Evolutionary conservation across 1,140 invertebrate genomes (phyloP), one percentile per base, ranked within the genome.

Genomic region (Procambarus virginalis): DNA sequence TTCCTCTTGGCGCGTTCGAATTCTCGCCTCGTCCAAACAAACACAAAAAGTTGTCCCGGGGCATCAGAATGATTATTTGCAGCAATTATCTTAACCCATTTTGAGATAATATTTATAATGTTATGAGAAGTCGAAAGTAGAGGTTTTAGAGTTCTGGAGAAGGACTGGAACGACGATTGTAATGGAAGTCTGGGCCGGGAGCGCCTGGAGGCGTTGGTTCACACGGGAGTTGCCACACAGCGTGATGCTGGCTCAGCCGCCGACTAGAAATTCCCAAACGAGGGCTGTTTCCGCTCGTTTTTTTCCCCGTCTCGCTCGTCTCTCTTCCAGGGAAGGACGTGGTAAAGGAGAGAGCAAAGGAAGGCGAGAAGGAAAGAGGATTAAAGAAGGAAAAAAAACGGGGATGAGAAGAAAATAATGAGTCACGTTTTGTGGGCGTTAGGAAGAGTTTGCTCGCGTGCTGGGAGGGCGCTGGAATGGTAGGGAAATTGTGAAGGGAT

Each of bases 221-320:
- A 82, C 80, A 82, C 80, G 60, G 14, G 22, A 49, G 55, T 70
- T 14, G 64, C 12, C 46, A 3, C 81, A 14, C 55, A 9, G 60
- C 60, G 81, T 83, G 81, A 83, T 49, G 81, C 81, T 83, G 81
- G 22, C 60, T 70, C 60, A n/a, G 58, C 60, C 3, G 81, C 64
- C 81, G 22, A 12, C 60, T 46, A 68, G 80, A 82, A 83, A 20
- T n/a, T 17, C 58, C 2, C 81, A 70, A 34, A 34, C 81, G 14
- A 34, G 81, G 81, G n/a, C 46, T 70, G 34, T 83, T 68, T 83
- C 60, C 81, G 46, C 9, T 70, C 81, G 14, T 20, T 70, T 83
- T 83, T 83, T 34, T 34, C 46, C 58, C 81, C 9, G 22, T 70
- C 17, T 34, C 46, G 60, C 58, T 58, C 17, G 20, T 64, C 12